phyloP scores from a whole-genome alignment of 2,888 invertebrate species.

The Leucania comma region DNA sequence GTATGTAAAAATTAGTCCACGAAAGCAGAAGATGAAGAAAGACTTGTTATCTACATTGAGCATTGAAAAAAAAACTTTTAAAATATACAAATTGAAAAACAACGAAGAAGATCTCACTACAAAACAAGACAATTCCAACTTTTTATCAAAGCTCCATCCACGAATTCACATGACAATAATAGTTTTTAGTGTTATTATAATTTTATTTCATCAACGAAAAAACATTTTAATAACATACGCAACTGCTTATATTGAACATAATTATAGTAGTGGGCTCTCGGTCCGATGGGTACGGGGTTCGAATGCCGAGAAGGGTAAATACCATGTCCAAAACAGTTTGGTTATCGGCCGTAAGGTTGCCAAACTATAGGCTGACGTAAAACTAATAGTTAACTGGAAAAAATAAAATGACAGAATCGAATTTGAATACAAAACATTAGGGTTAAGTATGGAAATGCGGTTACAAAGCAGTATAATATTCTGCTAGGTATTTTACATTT shows the following conservation, averaged over 20 bases:
- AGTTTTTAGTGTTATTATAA: conserved; percentile 77
- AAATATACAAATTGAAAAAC: neutral
- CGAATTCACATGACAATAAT: conserved; percentile 67
- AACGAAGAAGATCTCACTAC: neutral
- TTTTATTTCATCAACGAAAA: conserved; percentile 75
- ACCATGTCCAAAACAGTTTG: conserved; percentile 57
- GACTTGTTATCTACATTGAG: too few relatives aligned
- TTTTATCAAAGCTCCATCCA: conserved; percentile 52
- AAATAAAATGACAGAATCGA: conserved; percentile 40
- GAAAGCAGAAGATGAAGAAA: too few relatives aligned
- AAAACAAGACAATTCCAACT: conserved; percentile 13
- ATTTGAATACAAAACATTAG: conserved; percentile 50
- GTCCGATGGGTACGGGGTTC: conserved; percentile 73
- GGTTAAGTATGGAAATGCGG: conserved; percentile 5
- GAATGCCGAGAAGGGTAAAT: conserved; percentile 62
- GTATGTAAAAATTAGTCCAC: too few relatives aligned
- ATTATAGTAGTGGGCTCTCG: conserved; percentile 77
- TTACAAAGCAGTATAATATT: neutral
- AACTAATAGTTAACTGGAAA: conserved; percentile 8
- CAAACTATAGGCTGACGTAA: conserved; percentile 31
- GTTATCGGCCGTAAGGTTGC: conserved; percentile 56
- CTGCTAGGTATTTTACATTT: neutral
- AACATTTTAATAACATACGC: conserved; percentile 74
- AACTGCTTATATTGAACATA: conserved; percentile 78
- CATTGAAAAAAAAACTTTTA: too few relatives aligned